These are phyloP conservation scores for Sesia apiformis DNA, from an alignment of 2,888 invertebrate species.

Conservation along the genomic window DNA sequence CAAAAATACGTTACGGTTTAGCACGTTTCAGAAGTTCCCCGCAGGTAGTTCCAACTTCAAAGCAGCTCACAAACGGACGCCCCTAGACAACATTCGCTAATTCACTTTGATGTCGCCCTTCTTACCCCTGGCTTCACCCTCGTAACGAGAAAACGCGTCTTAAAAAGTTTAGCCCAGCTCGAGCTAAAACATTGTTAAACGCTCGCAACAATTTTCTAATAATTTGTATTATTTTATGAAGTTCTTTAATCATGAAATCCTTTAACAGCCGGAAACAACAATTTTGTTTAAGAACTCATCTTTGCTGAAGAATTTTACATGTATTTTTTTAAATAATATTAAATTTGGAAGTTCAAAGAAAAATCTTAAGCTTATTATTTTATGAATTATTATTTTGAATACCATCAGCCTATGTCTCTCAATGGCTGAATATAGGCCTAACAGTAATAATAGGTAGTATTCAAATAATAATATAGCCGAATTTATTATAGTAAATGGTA, in stretches of 20 bases:
- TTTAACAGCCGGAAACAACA: neutral
- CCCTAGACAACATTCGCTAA: constrained; percentile 73
- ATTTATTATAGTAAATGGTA: no score
- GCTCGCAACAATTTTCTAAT: constrained; percentile 50
- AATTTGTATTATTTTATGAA: constrained; percentile 9
- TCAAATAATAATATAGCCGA: no score
- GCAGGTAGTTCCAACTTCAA: constrained; percentile 64
- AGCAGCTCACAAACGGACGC: constrained; percentile 69
- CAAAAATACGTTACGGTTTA: constrained; percentile 51
- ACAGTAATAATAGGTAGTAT: no score
- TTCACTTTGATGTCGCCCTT: constrained; percentile 70
- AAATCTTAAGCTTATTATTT: no score
- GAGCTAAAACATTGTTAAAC: constrained; percentile 56
- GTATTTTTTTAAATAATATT: no score
- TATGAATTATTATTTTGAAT: no score
- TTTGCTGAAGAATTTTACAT: no score
- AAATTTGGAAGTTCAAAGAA: no score
- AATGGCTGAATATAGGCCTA: no score
- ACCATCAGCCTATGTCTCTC: no score
- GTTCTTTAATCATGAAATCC: neutral
- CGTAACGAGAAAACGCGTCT: constrained; percentile 64
- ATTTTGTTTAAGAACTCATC: neutral
- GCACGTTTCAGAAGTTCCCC: constrained; percentile 49
- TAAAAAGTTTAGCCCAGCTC: constrained; percentile 57
- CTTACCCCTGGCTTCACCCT: constrained; percentile 19